Percentiles rank a stretch among this genome's conserved stretches.
These are phyloP conservation scores for Bubo blakistoni DNA, from an alignment of 2,113 vertebrate species.

Conservation along the genomic window DNA sequence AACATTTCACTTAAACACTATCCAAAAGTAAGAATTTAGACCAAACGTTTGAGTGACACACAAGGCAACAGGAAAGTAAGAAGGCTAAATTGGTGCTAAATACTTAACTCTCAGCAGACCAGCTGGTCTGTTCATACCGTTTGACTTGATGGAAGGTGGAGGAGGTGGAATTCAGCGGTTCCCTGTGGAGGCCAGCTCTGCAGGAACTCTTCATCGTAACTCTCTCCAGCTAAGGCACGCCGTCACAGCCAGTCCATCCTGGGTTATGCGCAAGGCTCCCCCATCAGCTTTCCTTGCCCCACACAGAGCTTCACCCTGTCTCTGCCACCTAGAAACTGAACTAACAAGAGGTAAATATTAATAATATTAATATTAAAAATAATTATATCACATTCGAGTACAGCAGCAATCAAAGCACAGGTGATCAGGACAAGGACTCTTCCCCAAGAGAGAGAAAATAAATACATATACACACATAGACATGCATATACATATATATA, in stretches of 20 bases:
- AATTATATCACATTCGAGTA: accelerated
- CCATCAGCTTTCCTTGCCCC: background rate
- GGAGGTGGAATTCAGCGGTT: slow-evolving; percentile 67
- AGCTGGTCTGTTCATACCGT: slow-evolving; percentile 61
- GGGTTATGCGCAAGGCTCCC: background rate
- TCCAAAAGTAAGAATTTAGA: background rate
- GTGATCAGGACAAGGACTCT: background rate
- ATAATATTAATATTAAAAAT: no score
- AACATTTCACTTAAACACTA: background rate
- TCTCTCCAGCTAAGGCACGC: slow-evolving; percentile 72
- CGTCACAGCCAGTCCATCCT: slow-evolving; percentile 70
- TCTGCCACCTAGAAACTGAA: slow-evolving; percentile 47
- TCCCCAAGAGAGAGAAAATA: background rate
- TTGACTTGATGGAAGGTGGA: slow-evolving; percentile 70
- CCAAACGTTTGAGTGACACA: background rate
- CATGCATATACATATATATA: background rate
- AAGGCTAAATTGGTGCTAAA: background rate
- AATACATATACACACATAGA: background rate
- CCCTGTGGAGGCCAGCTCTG: slow-evolving; percentile 80
- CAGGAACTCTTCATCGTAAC: slow-evolving; percentile 74
- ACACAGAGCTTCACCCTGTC: background rate
- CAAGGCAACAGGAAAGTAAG: background rate
- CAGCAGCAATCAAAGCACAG: no score
- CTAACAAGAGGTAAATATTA: background rate
- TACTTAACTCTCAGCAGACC: background rate